A percentile compares a stretch with the other conserved stretches of the same genome.
Evolutionary conservation across 2,888 invertebrate species (phyloP).

Genomic region (Xestia c-nigrum): DNA sequence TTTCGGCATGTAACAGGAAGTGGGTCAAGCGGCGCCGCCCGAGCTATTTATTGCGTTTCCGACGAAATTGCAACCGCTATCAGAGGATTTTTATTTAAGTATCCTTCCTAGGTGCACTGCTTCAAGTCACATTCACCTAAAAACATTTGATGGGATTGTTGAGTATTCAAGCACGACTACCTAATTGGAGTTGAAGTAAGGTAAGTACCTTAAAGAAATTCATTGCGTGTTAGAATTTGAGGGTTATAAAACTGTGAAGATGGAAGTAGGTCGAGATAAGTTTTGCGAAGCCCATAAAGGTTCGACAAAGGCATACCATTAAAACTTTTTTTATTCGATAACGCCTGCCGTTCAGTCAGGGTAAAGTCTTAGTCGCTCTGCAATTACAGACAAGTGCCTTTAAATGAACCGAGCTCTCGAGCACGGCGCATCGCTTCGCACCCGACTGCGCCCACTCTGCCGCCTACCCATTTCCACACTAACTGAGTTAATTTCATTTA

Average conservation of each 20-base stretch:
- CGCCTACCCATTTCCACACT: slow-evolving; percentile 79
- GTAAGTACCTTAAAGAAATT: slow-evolving; percentile 32
- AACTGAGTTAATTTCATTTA: slow-evolving; percentile 84
- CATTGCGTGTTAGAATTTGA: slow-evolving; percentile 27
- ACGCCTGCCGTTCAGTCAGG: slow-evolving; percentile 82
- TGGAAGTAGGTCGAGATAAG: slow-evolving; percentile 66
- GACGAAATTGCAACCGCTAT: slow-evolving; percentile 85
- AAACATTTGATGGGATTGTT: slow-evolving; percentile 37
- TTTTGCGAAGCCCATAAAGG: slow-evolving; percentile 62
- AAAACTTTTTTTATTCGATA: slow-evolving; percentile 88
- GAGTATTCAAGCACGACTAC: slow-evolving; percentile 6
- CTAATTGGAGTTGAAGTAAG: slow-evolving; percentile 11
- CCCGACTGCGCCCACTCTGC: slow-evolving; percentile 83
- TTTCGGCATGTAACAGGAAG: slow-evolving; percentile 89
- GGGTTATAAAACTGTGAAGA: slow-evolving; percentile 48
- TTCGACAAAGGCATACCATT: slow-evolving; percentile 84
- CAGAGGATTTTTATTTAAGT: slow-evolving; percentile 71
- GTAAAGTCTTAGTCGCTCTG: slow-evolving; percentile 88
- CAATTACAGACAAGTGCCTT: slow-evolving; percentile 90
- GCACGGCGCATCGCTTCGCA: slow-evolving; percentile 89
- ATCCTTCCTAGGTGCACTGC: slow-evolving; percentile 60
- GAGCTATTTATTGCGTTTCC: slow-evolving; percentile 89
- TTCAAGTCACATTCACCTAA: slow-evolving; percentile 40
- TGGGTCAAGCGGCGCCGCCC: slow-evolving; percentile 89
- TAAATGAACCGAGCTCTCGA: slow-evolving; percentile 90